Base-by-base conservation (phyloP, 2,888 invertebrate genomes). In the Macaria notata region DNA sequence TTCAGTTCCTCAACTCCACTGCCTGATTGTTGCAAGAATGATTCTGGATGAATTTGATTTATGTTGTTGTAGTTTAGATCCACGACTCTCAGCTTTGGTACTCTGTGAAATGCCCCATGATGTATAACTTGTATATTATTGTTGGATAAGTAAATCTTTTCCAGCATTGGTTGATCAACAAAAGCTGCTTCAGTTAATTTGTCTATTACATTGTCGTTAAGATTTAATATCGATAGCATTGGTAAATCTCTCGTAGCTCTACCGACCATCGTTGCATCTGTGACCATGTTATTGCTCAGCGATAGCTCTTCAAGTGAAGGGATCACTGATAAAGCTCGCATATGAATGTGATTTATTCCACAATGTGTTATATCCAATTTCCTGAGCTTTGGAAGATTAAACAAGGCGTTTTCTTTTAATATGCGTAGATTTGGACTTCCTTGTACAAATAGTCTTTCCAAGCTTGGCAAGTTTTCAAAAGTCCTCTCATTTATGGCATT, bases 211-310 rank as follows among this genome's bases (percentile, higher is more conserved):
- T 97, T 97, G 54, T 93, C 83, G 73, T 95, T 95, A 9, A 97
- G 82, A 59, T 94, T 93, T 38, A 97, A 80, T 31, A 93, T 92
- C 49, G 95, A 93, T 36, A 97, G 80, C 57, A 93, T 93, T n/a
- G 95, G 94, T 48, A 97, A 86, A 72, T 96, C 97, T 77, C 95
- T 93, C 9, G 94, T 93, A 8, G 95, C 95, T 67, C 96, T 92
- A 3, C 97, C 97, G 7, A 97, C 93, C 94, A 96, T 95, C n/a
- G 94, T 94, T 8, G 96, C 96, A 76, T 97, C 97, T 7, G 92
- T 90, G 65, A 97, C 94, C 68, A 93, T 92, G 75, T 97, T 97
- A 48, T 94, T 93, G 9, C 93, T 92, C 0, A 97, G 83, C 30
- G 95, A 94, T 9, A 97, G 79, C 69, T 95, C 95, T 47, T 92